Conservation (phyloP, 2,113 vertebrate species). For the Amphiprion percula region DNA sequence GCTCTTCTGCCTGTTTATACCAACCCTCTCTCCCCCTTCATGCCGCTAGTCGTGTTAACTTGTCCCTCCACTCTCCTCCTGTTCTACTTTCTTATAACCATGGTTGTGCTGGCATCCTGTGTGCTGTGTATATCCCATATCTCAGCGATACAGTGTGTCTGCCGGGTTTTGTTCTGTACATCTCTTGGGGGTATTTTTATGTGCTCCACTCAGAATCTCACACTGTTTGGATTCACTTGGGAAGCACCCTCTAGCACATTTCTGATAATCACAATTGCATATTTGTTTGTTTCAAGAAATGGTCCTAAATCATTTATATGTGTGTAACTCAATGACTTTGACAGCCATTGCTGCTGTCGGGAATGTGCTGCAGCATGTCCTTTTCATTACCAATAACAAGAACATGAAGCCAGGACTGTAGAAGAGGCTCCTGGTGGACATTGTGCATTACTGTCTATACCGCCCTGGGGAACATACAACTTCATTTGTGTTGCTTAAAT, state of each 20-base stretch:
- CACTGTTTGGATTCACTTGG: constrained; percentile 62
- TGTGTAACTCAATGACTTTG: constrained; percentile 36
- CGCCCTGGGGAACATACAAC: constrained; percentile 31
- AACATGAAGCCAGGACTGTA: constrained; percentile 29
- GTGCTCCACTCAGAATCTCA: constrained; percentile 43
- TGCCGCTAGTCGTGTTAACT: constrained; percentile 26
- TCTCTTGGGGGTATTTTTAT: constrained; percentile 53
- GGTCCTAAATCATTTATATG: constrained; percentile 51
- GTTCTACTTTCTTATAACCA: constrained; percentile 38
- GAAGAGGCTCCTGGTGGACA: constrained; percentile 33
- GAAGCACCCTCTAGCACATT: constrained; percentile 49
- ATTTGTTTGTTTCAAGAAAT: constrained; percentile 50
- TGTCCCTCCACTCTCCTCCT: constrained; percentile 37
- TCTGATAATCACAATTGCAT: constrained; percentile 58
- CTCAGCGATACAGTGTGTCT: constrained; percentile 47
- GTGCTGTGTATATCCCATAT: constrained; percentile 47
- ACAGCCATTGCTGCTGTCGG: constrained; percentile 21
- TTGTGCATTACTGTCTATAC: constrained; percentile 26
- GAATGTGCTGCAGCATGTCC: constrained; percentile 25
- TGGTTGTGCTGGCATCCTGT: constrained; percentile 34
- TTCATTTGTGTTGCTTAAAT: constrained; percentile 48
- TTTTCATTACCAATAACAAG: constrained; percentile 47
- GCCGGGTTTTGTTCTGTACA: constrained; percentile 44
- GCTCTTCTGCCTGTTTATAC: constrained; percentile 22
- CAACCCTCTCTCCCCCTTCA: constrained; percentile 22